Evolutionary conservation across 1,140 invertebrate species (phyloP).

Genomic region (Zaprionus inermis): DNA sequence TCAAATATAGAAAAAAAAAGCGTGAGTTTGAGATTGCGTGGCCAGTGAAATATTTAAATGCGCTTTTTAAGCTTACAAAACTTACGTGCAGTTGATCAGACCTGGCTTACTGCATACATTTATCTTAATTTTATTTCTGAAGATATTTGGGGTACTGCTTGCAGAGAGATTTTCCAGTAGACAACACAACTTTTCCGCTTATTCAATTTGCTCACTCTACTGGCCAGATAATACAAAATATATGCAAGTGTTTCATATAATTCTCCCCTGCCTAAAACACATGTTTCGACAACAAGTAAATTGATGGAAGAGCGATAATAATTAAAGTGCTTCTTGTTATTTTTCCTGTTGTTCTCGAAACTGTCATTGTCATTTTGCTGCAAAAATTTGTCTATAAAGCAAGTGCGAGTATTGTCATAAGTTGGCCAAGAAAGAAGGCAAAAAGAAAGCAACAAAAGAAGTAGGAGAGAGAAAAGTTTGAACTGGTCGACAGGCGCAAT

Average conservation of each 20-base stretch:
- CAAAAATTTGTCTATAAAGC: constrained; percentile 1
- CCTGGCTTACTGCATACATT: too few species aligned
- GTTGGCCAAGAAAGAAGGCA: constrained; percentile 2
- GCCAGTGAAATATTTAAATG: constrained; percentile 44
- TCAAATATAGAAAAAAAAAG: not conserved
- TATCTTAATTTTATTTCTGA: too few species aligned
- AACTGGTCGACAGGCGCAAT: constrained; percentile 4
- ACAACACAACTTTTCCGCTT: not conserved
- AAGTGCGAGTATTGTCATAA: constrained; percentile 26
- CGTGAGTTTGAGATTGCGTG: not conserved
- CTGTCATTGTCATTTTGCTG: not conserved
- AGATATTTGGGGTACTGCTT: not conserved
- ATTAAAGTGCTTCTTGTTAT: constrained; percentile 13
- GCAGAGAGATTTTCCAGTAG: too few species aligned
- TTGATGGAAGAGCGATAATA: constrained; percentile 26
- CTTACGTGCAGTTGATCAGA: too few species aligned
- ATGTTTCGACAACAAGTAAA: constrained; percentile 3
- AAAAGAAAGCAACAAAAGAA: too few species aligned
- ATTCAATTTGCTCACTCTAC: not conserved
- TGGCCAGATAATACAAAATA: too few species aligned
- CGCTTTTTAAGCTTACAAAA: constrained; percentile 27
- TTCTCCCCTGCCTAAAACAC: not conserved
- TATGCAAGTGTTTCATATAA: not conserved
- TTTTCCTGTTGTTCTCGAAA: not conserved
- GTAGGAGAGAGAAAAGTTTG: constrained; percentile 4